phyloP scores from a whole-genome alignment of 2,797 vertebrate species.

The Labroides dimidiatus region DNA sequence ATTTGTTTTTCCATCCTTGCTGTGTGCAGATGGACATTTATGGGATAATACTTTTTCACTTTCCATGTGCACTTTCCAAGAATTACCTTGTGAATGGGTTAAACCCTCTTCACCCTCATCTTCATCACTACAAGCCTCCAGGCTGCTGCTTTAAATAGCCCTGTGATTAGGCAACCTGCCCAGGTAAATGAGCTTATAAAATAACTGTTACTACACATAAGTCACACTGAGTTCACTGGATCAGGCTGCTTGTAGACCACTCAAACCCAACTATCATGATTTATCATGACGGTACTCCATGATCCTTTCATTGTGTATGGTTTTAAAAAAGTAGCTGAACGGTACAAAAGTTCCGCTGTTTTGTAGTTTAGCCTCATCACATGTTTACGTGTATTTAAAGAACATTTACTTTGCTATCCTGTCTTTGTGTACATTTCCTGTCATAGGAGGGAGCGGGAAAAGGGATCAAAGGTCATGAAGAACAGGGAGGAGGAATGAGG shows the following conservation, averaged over 20 bases:
- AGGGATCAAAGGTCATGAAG: conserved; percentile 11
- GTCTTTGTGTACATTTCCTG: conserved; percentile 23
- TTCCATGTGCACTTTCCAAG: conserved; percentile 10
- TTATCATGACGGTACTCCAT: too few species aligned
- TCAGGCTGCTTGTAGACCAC: conserved; percentile 1
- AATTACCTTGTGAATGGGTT: conserved; percentile 33
- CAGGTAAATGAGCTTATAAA: conserved; percentile 26
- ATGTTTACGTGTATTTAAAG: not conserved
- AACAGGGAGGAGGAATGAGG: not conserved
- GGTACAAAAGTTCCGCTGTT: not conserved
- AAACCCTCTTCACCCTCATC: not conserved
- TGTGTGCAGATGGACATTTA: not conserved
- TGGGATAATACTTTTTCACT: not conserved
- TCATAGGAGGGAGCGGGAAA: conserved; percentile 4
- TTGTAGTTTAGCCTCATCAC: not conserved
- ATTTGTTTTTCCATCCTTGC: not conserved
- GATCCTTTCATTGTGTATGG: too few species aligned
- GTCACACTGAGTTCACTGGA: conserved; percentile 39
- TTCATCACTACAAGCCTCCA: not conserved
- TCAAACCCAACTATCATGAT: not conserved
- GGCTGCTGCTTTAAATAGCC: conserved; percentile 33
- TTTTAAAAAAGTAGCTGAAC: too few species aligned
- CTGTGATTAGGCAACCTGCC: conserved; percentile 34
- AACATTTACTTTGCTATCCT: conserved; percentile 6
- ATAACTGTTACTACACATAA: conserved; percentile 1